phyloP scores from a whole-genome alignment of 2,797 vertebrate genomes.

The Simalia tracyae region DNA sequence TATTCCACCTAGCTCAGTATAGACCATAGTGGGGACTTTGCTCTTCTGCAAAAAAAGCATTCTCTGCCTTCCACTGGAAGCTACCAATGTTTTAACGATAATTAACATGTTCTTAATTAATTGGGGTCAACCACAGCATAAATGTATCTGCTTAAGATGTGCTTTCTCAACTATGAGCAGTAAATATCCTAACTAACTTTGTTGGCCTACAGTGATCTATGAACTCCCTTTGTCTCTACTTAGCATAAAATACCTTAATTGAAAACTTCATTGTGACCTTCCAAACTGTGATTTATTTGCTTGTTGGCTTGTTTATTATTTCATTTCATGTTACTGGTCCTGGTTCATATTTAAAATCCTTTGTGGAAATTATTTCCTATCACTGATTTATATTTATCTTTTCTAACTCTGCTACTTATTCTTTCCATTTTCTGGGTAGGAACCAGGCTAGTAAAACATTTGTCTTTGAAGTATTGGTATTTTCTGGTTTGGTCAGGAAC shows the following conservation, averaged over 20 bases:
- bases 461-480: constrained; percentile 6
- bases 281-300: constrained; percentile 5
- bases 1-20: background rate
- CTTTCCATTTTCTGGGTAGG: constrained; percentile 33
- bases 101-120: constrained; percentile 9
- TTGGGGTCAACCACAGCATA: background rate
- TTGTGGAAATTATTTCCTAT: background rate
- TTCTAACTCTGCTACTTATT: constrained; percentile 26
- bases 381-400: constrained; percentile 35
- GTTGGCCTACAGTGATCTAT: background rate
- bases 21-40: background rate
- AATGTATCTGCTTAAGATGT: background rate
- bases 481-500: constrained; percentile 25
- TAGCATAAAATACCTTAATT: constrained; percentile 41
- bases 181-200: constrained; percentile 1
- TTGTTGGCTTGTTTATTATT: background rate
- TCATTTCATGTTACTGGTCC: constrained; percentile 12
- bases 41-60: background rate
- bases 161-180: background rate
- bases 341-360: constrained; percentile 20
- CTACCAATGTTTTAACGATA: background rate
- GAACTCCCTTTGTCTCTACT: constrained; percentile 11
- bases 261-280: constrained; percentile 36
- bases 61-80: background rate
- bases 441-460: constrained; percentile 30